These are phyloP conservation scores for Digitonthophagus gazella DNA, from an alignment of 2,888 invertebrate species.

Conservation along the genomic window DNA sequence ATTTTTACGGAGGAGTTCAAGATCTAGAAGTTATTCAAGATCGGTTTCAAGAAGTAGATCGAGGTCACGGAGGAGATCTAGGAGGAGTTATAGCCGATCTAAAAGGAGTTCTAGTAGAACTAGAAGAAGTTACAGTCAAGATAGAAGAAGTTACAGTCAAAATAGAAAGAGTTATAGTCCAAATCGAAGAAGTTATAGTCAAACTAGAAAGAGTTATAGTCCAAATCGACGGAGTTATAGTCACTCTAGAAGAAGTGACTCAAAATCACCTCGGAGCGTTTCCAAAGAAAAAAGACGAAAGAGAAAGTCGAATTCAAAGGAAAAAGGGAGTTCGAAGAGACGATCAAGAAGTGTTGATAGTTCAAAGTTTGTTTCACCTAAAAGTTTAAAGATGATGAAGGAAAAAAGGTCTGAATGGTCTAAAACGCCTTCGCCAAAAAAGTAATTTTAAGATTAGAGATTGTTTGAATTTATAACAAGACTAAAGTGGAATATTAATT, in stretches of 20 bases:
- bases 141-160: slow-evolving; percentile 29
- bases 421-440: slow-evolving; percentile 47
- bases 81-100: slow-evolving; percentile 31
- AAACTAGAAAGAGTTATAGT: slow-evolving; percentile 25
- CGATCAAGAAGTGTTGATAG: slow-evolving; percentile 43
- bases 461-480: not conserved
- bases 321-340: no score
- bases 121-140: slow-evolving; percentile 33
- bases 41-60: slow-evolving; percentile 34
- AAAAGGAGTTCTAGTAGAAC: slow-evolving; percentile 34
- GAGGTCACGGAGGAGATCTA: slow-evolving; percentile 36
- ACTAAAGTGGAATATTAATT: slow-evolving; percentile 18
- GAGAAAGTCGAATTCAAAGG: slow-evolving; percentile 33
- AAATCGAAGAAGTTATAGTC: slow-evolving; percentile 25
- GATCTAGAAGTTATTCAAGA: slow-evolving; percentile 37
- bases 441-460: not conserved
- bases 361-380: slow-evolving; percentile 46
- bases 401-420: slow-evolving; percentile 56
- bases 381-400: slow-evolving; percentile 49
- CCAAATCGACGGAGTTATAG: slow-evolving; percentile 18
- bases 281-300: not conserved
- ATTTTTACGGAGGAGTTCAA: slow-evolving; percentile 53
- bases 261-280: slow-evolving; percentile 31
- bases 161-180: slow-evolving; percentile 34
- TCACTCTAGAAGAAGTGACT: slow-evolving; percentile 23